These are phyloP conservation scores for Brassicogethes aeneus DNA, from an alignment of 2,888 invertebrate species.

Conservation along the genomic window DNA sequence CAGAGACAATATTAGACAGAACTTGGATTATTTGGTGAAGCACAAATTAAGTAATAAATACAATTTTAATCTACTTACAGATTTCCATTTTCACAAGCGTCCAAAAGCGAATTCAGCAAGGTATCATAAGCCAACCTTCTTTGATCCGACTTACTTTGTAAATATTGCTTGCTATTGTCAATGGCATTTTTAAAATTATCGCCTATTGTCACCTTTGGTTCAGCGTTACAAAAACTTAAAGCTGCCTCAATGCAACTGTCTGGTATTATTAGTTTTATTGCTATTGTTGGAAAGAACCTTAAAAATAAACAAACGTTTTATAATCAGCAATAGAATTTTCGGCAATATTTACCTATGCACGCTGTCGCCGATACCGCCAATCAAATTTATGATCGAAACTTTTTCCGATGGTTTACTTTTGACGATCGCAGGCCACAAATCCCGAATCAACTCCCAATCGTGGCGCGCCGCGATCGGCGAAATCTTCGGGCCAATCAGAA, in stretches of 20 bases:
- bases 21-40: no score
- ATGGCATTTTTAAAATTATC: slow-evolving; percentile 37
- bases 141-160: slow-evolving; percentile 39
- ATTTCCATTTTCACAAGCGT: slow-evolving; percentile 47
- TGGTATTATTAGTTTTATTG: slow-evolving; percentile 50
- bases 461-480: slow-evolving; percentile 59
- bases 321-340: no score
- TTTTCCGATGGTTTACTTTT: slow-evolving; percentile 78
- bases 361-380: slow-evolving; percentile 47
- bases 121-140: slow-evolving; percentile 46
- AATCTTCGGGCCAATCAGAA: slow-evolving; percentile 59
- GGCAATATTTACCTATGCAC: slow-evolving; percentile 40
- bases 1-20: no score
- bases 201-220: slow-evolving; percentile 36
- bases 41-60: neutral
- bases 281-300: slow-evolving; percentile 53
- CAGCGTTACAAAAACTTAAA: slow-evolving; percentile 37
- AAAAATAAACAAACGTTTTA: no score
- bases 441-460: slow-evolving; percentile 63
- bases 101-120: slow-evolving; percentile 43
- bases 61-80: slow-evolving; percentile 33
- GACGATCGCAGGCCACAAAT: slow-evolving; percentile 73
- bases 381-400: slow-evolving; percentile 62
- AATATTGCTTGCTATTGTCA: slow-evolving; percentile 33
- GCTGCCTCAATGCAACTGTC: slow-evolving; percentile 46